Base-by-base conservation (phyloP, 2,888 invertebrate genomes). In the Drosophila percnosoma region DNA sequence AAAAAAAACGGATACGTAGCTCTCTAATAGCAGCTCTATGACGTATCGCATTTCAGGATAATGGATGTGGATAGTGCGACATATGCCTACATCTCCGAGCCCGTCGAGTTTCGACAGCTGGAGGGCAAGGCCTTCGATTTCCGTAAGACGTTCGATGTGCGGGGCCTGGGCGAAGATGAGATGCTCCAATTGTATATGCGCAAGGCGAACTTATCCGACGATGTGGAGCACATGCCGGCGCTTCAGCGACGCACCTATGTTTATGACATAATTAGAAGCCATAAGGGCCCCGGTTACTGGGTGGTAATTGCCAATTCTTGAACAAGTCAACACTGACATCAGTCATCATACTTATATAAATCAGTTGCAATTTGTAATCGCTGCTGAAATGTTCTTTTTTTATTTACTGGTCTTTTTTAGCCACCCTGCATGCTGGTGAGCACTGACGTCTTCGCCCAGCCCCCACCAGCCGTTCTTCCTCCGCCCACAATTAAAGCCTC, bases 231-330 rank as follows among this genome's bases (percentile, higher is more conserved):
- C 13, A 67, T 92, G 58, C 82, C 87, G 48, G 69, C 90, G 24
- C 75, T 90, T 49, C 89, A 91, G 74, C 75, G 92, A 49, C 84
- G 91, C 34, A 85, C 91, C 31, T 91, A 90, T 42, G 91, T 92
- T 45, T 92, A 91, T 73, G 92, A 91, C 78, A 91, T 91, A 73
- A 87, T 91, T 53, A 87, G 90, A 60, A 91, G 92, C 76, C 83
- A 92, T 68, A 91, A 92, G 68, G 77, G 67, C 51, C 92, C 92
- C 21, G 91, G 91, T 55, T 91, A 92, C 71, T 91, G 91, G 91
- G 86, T 91, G 91, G 91, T 92, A 86, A 81, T 77, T 61, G 66
- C 53, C 38, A 73, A 69, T 58, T 40, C 18, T n/a, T 38, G 1
- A 40, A n/a, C 27, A 15, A 31, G 29, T 42, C 29, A 42, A 31